Evolutionary conservation across 2,888 invertebrate genomes (phyloP), one percentile per base, ranked within the genome.

Genomic region (Imbricaverruca yamaguchii): DNA sequence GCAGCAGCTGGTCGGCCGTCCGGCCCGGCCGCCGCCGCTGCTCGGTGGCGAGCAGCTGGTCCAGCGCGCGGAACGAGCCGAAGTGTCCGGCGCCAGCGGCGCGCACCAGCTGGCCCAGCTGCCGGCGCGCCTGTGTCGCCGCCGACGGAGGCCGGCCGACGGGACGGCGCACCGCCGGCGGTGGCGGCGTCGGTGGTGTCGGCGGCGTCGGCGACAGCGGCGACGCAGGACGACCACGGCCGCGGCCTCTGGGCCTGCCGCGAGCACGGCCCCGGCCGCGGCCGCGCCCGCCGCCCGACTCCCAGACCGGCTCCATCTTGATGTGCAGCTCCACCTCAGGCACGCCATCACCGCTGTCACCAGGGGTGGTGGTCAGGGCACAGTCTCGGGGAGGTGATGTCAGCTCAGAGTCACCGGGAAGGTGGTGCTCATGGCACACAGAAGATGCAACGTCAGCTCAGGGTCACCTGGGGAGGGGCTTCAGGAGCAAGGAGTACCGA

Each of bases 281-380:
- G 1, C 57, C n/a, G 23, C 79, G 79, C 11, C 18, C 55, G 77
- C 53, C 55, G 53, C 55, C 21, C 59, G 59, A 59, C 59, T 53
- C 55, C 55, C 18, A 23, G 23, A 55, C 10, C 21, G 74, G 74
- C 53, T 74, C 74, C 74, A 74, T 53, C 74, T 74, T 74, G 53
- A 74, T 74, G 74, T 74, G 74, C 74, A 59, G 79, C 56, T 79
- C 57, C 57, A 79, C 57, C 79, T 79, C 79, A 8, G 79, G 79
- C 57, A 79, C 79, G 56, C 56, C 79, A 23, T 79, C 79, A 11
- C 74, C 74, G 74, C 74, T 74, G 74, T 21, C 12, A 15, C 12
- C n/a, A 21, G n/a, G 3, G 39, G 39, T 39, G 39, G 4, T 39
- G 39, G 39, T 39, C 39, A 39, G 1, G 39, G 39, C 39, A 4